Base-by-base conservation (phyloP, 35 echinoderm and acorn worm genomes). In the Patiria miniata region DNA sequence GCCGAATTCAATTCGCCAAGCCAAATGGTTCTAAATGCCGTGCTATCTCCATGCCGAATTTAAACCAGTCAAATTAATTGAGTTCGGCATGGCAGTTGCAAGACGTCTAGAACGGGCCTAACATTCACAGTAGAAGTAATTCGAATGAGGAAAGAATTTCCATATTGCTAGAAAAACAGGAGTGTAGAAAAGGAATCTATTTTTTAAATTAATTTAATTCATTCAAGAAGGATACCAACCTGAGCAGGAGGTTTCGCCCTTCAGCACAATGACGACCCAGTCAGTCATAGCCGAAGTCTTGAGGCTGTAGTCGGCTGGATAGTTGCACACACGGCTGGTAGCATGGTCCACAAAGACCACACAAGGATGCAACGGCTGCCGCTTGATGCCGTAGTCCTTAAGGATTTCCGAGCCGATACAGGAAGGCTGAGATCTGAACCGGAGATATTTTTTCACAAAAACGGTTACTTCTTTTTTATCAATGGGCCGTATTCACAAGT, bases 321-420 rank as follows among this genome's bases (percentile, higher is more conserved):
- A 91, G 83, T 77, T 55, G 37, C 83, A 91, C 22, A 91, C 83
- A 39, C 76, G 39, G 33, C 54, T 56, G 19, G 77, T 30, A 39
- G 37, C 37, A 86, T 86, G 83, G 36, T 91, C 69, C 36, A 90
- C 37, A 78, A 90, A 83, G 36, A 81, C 87, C 37, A 90, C n/a
- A 12, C 39, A 83, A n/a, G 87, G 79, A 32, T 81, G 79, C 21
- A 78, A 17, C n/a, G 16, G 30, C 32, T 34, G 33, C 34, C 68
- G 85, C n/a, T 44, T 36, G 22, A 87, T 54, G 51, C 85, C 85
- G 51, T 87, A 87, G 18, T 69, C 77, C 16, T 50, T 79, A 39
- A 87, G 17, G 51, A 77, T 87, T 21, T 78, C 15, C 22, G 76
- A 78, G 19, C 85, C 85, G 8, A 87, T 21, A 30, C 39, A 78